Evolutionary conservation across 2,113 vertebrate genomes (phyloP).

Genomic region (Paradoxurus hermaphroditus): DNA sequence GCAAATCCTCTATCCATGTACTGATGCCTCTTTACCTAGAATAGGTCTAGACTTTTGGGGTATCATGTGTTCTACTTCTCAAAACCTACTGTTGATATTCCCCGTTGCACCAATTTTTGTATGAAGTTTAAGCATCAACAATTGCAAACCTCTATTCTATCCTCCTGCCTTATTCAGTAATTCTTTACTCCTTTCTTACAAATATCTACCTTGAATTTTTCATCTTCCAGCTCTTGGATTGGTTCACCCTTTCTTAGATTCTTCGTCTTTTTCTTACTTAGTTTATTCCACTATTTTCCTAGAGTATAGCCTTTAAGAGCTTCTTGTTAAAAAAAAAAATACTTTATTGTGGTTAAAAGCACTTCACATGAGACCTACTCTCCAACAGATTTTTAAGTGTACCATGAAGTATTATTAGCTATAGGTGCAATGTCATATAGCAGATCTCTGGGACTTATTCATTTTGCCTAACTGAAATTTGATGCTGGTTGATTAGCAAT

Average conservation of each 20-base stretch:
- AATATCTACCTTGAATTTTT: not conserved
- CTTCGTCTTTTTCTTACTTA: not conserved
- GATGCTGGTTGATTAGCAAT: not conserved
- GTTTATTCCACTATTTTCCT: not conserved
- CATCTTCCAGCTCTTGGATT: not conserved
- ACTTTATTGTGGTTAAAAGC: not conserved
- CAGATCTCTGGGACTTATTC: not conserved
- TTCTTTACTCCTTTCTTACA: not conserved
- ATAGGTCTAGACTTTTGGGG: not conserved
- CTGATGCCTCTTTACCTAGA: too few relatives aligned
- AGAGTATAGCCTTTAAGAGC: not conserved
- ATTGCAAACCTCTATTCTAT: not conserved
- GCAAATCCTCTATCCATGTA: not conserved
- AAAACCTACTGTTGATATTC: not conserved
- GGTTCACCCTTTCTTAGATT: not conserved
- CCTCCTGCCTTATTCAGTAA: not conserved
- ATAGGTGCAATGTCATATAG: not conserved
- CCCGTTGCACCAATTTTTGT: not conserved
- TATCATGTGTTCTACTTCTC: not conserved
- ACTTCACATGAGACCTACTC: not conserved
- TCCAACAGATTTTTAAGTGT: not conserved
- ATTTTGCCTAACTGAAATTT: not conserved
- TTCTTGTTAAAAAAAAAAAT: not conserved
- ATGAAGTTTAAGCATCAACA: not conserved
- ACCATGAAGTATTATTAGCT: not conserved